Conservation (phyloP, 1,140 invertebrate genomes). For the Cylas formicarius region DNA sequence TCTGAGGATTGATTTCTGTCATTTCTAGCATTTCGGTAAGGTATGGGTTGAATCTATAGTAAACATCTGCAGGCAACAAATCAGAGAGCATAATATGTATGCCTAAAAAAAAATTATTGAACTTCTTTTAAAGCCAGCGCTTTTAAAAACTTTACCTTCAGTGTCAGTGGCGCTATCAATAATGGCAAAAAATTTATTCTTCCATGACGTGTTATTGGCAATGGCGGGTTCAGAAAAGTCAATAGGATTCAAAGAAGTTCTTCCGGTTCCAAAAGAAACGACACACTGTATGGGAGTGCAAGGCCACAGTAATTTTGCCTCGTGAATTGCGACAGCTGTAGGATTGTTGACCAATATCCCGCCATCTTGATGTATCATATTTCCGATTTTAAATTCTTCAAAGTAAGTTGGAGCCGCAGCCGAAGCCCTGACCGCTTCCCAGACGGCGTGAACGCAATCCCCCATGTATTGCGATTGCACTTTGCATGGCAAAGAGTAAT, state of each 20-base stretch:
- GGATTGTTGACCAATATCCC: constrained; percentile 90
- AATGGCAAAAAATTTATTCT: constrained; percentile 76
- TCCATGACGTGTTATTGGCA: constrained; percentile 55
- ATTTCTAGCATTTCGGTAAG: constrained; percentile 74
- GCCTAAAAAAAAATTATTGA: constrained; percentile 45
- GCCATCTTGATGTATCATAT: constrained; percentile 77
- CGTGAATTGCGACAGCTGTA: constrained; percentile 82
- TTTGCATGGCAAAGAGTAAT: constrained; percentile 73
- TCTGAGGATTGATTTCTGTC: constrained; percentile 72
- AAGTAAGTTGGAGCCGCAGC: constrained; percentile 91
- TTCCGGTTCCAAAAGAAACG: constrained; percentile 83
- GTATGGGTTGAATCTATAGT: constrained; percentile 89
- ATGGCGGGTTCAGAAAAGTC: constrained; percentile 34
- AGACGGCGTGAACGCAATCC: constrained; percentile 63
- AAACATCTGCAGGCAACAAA: constrained; percentile 67
- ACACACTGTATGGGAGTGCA: constrained; percentile 73
- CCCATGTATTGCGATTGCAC: constrained; percentile 75
- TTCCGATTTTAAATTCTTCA: constrained; percentile 72
- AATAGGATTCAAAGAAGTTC: constrained; percentile 43
- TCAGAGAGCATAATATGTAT: constrained; percentile 79
- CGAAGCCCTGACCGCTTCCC: constrained; percentile 85
- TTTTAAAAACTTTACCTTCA: constrained; percentile 53
- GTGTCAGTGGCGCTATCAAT: constrained; percentile 88
- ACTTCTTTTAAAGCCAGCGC: background rate
- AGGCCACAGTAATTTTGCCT: constrained; percentile 81